These are phyloP conservation scores for Drosophila ohnishii DNA, from an alignment of 1,140 invertebrate genomes.

Conservation along the genomic window DNA sequence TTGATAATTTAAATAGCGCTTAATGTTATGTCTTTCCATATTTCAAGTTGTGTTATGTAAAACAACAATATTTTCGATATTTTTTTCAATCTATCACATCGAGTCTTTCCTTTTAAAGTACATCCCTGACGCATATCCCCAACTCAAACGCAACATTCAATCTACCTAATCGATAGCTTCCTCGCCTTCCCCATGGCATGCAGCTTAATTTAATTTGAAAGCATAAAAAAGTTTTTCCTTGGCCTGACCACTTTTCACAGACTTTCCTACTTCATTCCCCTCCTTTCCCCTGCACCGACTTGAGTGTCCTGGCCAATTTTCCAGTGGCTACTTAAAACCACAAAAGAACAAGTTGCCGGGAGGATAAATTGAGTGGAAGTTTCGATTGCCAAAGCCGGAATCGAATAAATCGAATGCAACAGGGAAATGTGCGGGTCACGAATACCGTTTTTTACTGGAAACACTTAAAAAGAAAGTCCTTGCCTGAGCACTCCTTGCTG, in stretches of 20 bases:
- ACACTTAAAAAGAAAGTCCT: slow-evolving; percentile 5
- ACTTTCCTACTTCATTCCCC: background rate
- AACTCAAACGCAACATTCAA: slow-evolving; percentile 16
- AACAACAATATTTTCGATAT: background rate
- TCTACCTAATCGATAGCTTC: slow-evolving; percentile 29
- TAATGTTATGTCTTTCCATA: no score
- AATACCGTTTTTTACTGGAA: slow-evolving; percentile 5
- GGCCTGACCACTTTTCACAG: slow-evolving; percentile 19
- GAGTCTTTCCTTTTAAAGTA: background rate
- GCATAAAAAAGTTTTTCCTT: slow-evolving; percentile 35
- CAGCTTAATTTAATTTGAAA: slow-evolving; percentile 50
- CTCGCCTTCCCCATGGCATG: background rate
- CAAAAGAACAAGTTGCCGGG: slow-evolving; percentile 46
- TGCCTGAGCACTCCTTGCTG: slow-evolving; percentile 1
- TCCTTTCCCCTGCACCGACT: background rate
- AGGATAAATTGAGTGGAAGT: slow-evolving; percentile 65
- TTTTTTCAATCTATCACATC: background rate
- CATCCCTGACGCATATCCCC: background rate
- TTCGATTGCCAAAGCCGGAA: slow-evolving; percentile 24
- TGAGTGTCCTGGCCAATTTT: slow-evolving; percentile 38
- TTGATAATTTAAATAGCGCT: no score
- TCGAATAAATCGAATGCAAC: slow-evolving; percentile 55
- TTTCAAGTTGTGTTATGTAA: background rate
- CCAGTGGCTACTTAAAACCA: slow-evolving; percentile 47
- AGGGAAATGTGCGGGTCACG: slow-evolving; percentile 15